A percentile compares a stretch with the other conserved stretches of the same genome.
Evolutionary conservation across 2,888 invertebrate species (phyloP).

Genomic region (Zaprionus bogoriensis): DNA sequence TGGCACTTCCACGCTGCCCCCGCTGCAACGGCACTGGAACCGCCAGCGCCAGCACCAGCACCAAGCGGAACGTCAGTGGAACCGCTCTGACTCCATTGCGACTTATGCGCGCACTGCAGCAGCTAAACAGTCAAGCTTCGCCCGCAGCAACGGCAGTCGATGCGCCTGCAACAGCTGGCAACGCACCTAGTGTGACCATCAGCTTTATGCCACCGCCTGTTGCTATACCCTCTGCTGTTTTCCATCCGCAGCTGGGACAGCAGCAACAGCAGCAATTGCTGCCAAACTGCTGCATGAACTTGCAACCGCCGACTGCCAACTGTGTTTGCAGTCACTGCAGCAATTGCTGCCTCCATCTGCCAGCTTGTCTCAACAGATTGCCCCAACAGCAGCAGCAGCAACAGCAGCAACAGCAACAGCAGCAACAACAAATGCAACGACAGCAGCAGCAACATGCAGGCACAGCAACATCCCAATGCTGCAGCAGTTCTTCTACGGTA

Average conservation of each 20-base stretch:
- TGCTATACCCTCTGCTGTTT: background rate
- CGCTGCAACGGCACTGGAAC: background rate
- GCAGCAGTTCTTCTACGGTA: conserved; percentile 33
- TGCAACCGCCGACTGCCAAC: conserved; percentile 6
- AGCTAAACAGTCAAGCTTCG: background rate
- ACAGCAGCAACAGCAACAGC: conserved; percentile 7
- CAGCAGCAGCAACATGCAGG: conserved; percentile 11
- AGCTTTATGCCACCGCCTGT: conserved; percentile 30
- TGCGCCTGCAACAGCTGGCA: background rate
- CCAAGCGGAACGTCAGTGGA: background rate
- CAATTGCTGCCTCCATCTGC: conserved; percentile 24
- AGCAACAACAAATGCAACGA: conserved; percentile 6
- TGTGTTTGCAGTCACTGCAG: conserved; percentile 6
- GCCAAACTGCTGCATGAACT: background rate
- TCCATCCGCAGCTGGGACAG: conserved; percentile 3
- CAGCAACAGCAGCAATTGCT: conserved; percentile 20
- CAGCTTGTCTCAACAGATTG: background rate
- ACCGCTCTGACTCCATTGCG: conserved; percentile 3
- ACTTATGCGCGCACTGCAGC: background rate
- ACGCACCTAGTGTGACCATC: conserved; percentile 40
- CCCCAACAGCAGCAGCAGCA: conserved; percentile 1
- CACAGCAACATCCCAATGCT: conserved; percentile 15
- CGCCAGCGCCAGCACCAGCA: background rate
- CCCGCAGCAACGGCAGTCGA: background rate
- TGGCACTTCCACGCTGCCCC: too few relatives aligned